Base-by-base conservation (phyloP, 2,888 invertebrate genomes). In the Penaeus monodon region DNA sequence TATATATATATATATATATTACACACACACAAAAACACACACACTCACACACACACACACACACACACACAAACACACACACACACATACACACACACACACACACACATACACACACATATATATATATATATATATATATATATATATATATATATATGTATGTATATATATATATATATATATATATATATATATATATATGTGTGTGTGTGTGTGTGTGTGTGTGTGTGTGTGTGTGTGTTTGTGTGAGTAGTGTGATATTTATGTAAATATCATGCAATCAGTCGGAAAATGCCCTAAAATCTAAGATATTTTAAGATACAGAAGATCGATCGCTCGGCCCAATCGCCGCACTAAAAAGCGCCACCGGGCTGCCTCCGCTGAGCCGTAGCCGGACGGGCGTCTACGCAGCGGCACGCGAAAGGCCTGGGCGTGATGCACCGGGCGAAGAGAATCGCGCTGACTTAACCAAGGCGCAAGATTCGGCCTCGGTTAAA, bases 231-330 rank as follows among this genome's bases (percentile, higher is more conserved):
- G 79, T 84, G n/a, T 57, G 70, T 79, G 29, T 57, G 33, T 38
- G 73, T 80, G 63, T 64, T 63, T 64, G 73, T 85, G 27, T 82
- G 80, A 73, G n/a, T n/a, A n/a, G n/a, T n/a, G n/a, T n/a, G n/a
- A n/a, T n/a, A n/a, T n/a, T n/a, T n/a, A n/a, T n/a, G 80, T 64
- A 73, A 80, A 73, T 44, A 2, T 14, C 29, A 29, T 22, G 70
- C 6, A 38, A 38, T 38, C 38, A 38, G 2, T 38, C 38, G 6
- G 3, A 38, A 6, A 38, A 38, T 38, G 6, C 38, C 38, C 38
- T 2, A 38, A 38, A 38, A 38, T 6, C n/a, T n/a, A n/a, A n/a
- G n/a, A n/a, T n/a, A n/a, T n/a, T n/a, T n/a, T n/a, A n/a, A n/a
- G n/a, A n/a, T n/a, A n/a, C n/a, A n/a, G n/a, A n/a, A n/a, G n/a